These are phyloP conservation scores for Drosophila sp. DNA, from an alignment of 1,140 invertebrate species.

Conservation along the genomic window DNA sequence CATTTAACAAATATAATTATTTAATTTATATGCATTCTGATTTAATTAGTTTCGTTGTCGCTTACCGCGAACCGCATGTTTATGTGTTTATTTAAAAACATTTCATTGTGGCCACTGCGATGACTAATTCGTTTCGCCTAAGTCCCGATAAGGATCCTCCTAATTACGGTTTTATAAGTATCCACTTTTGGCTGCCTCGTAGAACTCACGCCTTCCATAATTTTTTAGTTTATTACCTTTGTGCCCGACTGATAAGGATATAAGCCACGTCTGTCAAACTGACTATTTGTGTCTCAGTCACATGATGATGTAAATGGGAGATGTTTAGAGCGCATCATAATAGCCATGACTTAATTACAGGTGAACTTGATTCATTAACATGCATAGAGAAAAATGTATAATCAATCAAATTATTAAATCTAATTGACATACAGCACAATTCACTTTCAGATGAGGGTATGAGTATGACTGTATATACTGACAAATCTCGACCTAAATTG, in stretches of 20 bases:
- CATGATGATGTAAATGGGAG: conserved; percentile 9
- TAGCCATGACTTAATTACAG: neutral
- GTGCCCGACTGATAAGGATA: conserved; percentile 32
- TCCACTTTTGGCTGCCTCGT: neutral
- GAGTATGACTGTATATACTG: no score
- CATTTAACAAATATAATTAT: conserved; percentile 31
- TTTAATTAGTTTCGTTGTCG: conserved; percentile 43
- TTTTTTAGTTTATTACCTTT: conserved; percentile 40
- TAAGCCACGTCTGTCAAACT: conserved; percentile 5
- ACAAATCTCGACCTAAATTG: no score
- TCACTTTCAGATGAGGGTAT: no score
- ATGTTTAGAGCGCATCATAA: neutral
- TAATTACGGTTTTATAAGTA: conserved; percentile 41
- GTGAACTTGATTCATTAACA: neutral
- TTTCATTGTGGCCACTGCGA: neutral
- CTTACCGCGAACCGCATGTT: conserved; percentile 6
- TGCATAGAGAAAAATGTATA: no score
- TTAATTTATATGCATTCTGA: conserved; percentile 50
- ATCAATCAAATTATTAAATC: no score
- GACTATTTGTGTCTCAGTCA: neutral
- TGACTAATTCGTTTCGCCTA: conserved; percentile 3
- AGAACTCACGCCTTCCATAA: neutral
- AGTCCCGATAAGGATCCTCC: conserved; percentile 26
- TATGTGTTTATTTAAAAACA: conserved; percentile 18
- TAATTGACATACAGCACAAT: no score